Evolutionary conservation across 2,888 invertebrate genomes (phyloP).

Genomic region (Dexiosoma caninum): DNA sequence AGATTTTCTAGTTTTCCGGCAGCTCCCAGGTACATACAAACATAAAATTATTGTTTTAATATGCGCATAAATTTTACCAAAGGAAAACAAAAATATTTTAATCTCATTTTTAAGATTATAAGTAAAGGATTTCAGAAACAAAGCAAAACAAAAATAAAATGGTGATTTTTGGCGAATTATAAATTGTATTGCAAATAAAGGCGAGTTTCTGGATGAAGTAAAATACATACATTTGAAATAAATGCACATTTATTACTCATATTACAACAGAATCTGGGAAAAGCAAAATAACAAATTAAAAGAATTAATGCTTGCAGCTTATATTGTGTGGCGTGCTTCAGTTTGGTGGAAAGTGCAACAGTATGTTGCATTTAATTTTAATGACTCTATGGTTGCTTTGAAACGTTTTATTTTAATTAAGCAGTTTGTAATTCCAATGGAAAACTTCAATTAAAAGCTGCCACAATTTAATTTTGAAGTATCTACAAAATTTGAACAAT

Average conservation of each 20-base stretch:
- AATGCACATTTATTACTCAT: neutral
- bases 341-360: neutral
- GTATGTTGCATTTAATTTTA: neutral
- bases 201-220: neutral
- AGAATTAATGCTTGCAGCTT: slow-evolving; percentile 33
- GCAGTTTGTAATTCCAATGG: neutral
- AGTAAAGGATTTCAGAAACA: slow-evolving; percentile 7
- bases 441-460: neutral
- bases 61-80: slow-evolving; percentile 60
- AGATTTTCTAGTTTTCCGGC: slow-evolving; percentile 59
- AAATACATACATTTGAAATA: neutral
- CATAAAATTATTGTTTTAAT: slow-evolving; percentile 58
- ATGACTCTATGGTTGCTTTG: slow-evolving; percentile 13
- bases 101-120: slow-evolving; percentile 50
- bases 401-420: slow-evolving; percentile 6
- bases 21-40: slow-evolving; percentile 52
- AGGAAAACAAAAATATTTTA: slow-evolving; percentile 38
- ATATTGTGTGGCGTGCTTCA: slow-evolving; percentile 42
- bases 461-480: neutral
- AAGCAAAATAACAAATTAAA: slow-evolving; percentile 36
- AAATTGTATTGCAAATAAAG: neutral
- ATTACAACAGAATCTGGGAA: neutral
- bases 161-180: slow-evolving; percentile 18
- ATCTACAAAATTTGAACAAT: too few species aligned
- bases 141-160: slow-evolving; percentile 29